phyloP scores from a whole-genome alignment of 2,113 vertebrate genomes.

The Paramormyrops kingsleyae region DNA sequence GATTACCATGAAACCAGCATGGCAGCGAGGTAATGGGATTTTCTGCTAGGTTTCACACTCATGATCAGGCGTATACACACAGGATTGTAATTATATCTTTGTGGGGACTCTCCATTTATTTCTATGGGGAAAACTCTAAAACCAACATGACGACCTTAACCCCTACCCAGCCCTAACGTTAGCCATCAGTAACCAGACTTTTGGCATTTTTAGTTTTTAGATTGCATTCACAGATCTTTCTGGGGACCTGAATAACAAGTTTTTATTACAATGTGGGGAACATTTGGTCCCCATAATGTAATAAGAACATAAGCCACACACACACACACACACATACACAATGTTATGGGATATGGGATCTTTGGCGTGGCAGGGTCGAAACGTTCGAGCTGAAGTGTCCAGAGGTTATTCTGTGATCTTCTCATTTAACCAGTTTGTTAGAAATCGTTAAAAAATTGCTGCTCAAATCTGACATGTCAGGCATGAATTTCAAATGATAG shows the following conservation, averaged over 20 bases:
- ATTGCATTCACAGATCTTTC: no score
- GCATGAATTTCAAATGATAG: conserved; percentile 4
- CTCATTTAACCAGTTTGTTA: not conserved
- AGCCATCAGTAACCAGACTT: no score
- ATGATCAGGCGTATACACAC: not conserved
- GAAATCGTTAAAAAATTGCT: not conserved
- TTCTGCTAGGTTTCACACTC: not conserved
- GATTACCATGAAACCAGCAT: not conserved
- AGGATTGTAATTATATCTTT: no score
- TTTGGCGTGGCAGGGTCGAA: not conserved
- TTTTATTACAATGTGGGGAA: no score
- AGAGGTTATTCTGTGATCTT: not conserved
- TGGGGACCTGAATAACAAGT: no score
- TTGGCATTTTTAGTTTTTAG: no score
- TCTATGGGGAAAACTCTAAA: no score
- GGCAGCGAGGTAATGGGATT: not conserved
- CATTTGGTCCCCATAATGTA: no score
- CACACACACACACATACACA: not conserved
- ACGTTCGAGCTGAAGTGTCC: not conserved
- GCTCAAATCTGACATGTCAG: not conserved
- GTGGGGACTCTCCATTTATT: no score
- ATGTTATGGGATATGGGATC: not conserved
- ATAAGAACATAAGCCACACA: not conserved
- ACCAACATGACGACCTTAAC: no score
- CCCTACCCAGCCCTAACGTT: no score